These are phyloP conservation scores for Neocrepidodera transversa DNA, from an alignment of 2,888 invertebrate species.

Conservation along the genomic window DNA sequence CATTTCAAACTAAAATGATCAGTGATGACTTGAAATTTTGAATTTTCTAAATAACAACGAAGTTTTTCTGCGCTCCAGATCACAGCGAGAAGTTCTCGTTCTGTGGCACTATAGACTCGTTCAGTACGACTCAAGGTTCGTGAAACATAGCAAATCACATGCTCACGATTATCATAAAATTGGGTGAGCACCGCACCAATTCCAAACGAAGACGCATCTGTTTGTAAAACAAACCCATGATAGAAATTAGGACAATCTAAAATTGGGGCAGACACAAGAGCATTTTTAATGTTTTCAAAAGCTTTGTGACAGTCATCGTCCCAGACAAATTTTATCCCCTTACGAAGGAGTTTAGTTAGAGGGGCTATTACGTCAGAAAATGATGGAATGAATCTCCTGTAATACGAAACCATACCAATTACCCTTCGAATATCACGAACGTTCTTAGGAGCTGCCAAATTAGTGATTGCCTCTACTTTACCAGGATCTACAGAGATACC, in stretches of 20 bases:
- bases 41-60: background rate
- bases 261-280: background rate
- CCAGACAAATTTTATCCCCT: background rate
- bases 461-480: background rate
- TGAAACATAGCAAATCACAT: background rate
- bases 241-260: background rate
- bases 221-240: background rate
- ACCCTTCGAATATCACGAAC: background rate
- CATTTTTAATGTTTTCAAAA: background rate
- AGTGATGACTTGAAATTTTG: background rate
- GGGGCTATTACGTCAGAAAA: background rate
- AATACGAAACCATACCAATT: background rate
- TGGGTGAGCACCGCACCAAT: background rate
- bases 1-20: background rate
- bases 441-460: background rate
- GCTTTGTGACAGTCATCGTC: background rate
- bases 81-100: background rate
- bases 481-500: background rate
- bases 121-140: background rate
- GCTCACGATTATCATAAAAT: background rate
- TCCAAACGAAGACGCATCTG: background rate
- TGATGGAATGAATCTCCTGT: background rate
- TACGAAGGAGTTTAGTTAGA: background rate
- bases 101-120: background rate
- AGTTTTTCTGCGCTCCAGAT: background rate